Base-by-base conservation (phyloP, 2,888 invertebrate species). In the Drosophila histrio region DNA sequence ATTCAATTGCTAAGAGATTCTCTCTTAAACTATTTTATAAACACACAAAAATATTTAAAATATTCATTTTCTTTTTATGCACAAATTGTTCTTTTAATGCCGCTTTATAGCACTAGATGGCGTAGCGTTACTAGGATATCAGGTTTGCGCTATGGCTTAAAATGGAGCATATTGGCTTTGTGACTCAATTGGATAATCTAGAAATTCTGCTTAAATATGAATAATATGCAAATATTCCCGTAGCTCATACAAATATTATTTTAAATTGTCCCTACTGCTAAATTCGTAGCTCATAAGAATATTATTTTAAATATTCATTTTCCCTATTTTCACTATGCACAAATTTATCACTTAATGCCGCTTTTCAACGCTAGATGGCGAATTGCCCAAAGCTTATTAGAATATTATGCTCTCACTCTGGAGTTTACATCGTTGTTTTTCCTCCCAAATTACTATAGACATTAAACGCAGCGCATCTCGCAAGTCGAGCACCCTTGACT, bases 391-490 rank as follows among this genome's bases (percentile, higher is more conserved):
- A 70, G 39, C 60, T 77, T 77, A 61, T 71, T 71, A 76, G 59
- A 53, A 61, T 72, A 72, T 53, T 38, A 44, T 38, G 30, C 15
- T 22, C 8, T 21, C 53, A 44, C 21, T n/a, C 36, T 34, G 34
- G 30, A 34, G 28, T 49, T 38, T 38, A 28, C 19, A n/a, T 43
- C 39, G 19, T 21, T 53, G 32, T 53, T 32, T 43, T 57, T 43
- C 13, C 41, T 15, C 13, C 34, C 69, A 65, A 69, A 73, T 74
- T 67, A 38, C 73, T 57, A 52, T 38, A 15, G 57, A 72, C 73
- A 72, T 72, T 72, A 72, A 50, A 43, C 46, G 43, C 58, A 76
- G 68, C 54, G 53, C 72, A 72, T 47, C 63, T 41, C 36, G 9
- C 5, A 47, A 47, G 66, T 72, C 79, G 77, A 76, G 72, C 53